Evolutionary conservation across 2,113 vertebrate species (phyloP).

Genomic region (Mellivora capensis): DNA sequence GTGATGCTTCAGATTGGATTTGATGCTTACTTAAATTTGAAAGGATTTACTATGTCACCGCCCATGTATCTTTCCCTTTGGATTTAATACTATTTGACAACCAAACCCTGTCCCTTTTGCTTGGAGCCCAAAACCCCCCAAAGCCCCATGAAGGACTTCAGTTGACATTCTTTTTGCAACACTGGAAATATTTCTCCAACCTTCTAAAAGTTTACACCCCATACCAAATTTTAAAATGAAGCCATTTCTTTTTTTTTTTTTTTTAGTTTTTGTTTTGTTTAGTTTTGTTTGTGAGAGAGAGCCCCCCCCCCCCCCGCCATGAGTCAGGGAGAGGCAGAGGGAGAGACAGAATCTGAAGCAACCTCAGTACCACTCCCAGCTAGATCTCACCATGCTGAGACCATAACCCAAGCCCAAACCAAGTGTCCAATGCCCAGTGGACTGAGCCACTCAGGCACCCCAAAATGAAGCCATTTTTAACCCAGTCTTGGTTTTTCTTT

Average conservation of each 20-base stretch:
- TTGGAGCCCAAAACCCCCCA: not conserved
- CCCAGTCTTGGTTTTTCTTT: not conserved
- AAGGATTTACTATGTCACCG: not conserved
- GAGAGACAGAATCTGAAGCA: not conserved
- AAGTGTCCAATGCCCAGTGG: not conserved
- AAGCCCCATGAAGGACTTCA: not conserved
- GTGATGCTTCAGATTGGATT: not conserved
- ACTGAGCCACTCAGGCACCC: not conserved
- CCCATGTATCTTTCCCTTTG: not conserved
- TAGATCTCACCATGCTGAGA: not conserved
- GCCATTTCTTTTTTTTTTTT: not conserved
- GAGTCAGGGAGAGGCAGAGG: not conserved
- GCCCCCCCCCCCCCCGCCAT: not conserved
- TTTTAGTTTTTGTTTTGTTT: not conserved
- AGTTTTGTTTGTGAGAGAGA: not conserved
- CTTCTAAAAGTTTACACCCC: not conserved
- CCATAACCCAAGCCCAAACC: not conserved
- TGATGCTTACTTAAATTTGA: not conserved
- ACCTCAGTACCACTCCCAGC: not conserved
- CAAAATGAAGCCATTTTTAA: not conserved
- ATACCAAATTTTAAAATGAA: not conserved
- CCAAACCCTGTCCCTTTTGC: not conserved
- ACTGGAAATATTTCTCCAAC: not conserved
- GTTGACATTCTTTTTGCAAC: conserved; percentile 19
- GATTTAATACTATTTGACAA: not conserved